These are phyloP conservation scores for Cyprinodon diabolis DNA, from an alignment of 2,797 vertebrate genomes.

Conservation along the genomic window DNA sequence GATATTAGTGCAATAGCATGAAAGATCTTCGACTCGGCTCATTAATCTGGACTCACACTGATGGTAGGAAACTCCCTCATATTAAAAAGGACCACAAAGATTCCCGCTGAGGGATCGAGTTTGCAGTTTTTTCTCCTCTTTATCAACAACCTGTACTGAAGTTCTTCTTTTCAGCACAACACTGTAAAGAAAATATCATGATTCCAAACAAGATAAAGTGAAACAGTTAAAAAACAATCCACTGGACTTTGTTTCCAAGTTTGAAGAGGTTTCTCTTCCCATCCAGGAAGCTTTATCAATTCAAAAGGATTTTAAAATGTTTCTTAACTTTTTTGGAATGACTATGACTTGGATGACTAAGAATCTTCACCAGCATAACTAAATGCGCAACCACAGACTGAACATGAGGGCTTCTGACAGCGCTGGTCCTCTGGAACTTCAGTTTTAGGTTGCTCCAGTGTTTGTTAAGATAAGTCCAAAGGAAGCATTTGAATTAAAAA, in stretches of 20 bases:
- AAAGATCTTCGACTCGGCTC: conserved; percentile 42
- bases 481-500: background rate
- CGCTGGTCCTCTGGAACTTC: too few relatives aligned
- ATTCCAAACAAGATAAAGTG: too few relatives aligned
- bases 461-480: background rate
- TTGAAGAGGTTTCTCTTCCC: too few relatives aligned
- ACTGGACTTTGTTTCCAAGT: too few relatives aligned
- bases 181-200: conserved; percentile 16
- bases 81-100: conserved; percentile 40
- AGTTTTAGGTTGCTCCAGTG: background rate
- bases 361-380: too few relatives aligned
- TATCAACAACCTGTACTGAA: conserved; percentile 22
- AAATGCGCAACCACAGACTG: background rate
- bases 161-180: conserved; percentile 33
- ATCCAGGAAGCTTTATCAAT: too few relatives aligned
- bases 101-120: conserved; percentile 42
- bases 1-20: conserved; percentile 35
- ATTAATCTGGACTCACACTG: conserved; percentile 65
- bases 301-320: too few relatives aligned
- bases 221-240: too few relatives aligned
- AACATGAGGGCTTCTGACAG: background rate
- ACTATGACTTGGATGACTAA: too few relatives aligned
- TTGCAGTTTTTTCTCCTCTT: conserved; percentile 28
- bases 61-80: conserved; percentile 23
- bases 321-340: too few relatives aligned